These are phyloP conservation scores for Manis crassicaudata DNA, from an alignment of 2,797 vertebrate genomes.

Conservation along the genomic window DNA sequence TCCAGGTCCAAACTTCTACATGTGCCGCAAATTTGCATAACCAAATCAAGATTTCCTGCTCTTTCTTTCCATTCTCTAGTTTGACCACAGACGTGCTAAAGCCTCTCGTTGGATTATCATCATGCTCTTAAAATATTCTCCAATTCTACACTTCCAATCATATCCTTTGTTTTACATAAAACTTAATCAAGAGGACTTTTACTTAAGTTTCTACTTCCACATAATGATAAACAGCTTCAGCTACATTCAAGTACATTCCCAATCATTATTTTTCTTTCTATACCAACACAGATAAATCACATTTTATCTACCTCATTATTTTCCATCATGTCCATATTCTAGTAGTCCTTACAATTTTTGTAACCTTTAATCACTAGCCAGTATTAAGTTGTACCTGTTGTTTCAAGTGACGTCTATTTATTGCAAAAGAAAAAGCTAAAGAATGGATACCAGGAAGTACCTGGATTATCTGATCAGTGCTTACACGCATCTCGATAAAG, in stretches of 20 bases:
- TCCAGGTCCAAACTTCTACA: constrained; percentile 28
- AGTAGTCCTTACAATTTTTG: not conserved
- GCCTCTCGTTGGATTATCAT: not conserved
- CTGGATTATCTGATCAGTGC: not conserved
- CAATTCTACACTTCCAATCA: constrained; percentile 49
- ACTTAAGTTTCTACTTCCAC: constrained; percentile 67
- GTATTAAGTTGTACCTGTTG: not conserved
- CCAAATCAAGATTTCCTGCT: constrained; percentile 31
- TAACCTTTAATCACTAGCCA: not conserved
- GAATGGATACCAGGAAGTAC: not conserved
- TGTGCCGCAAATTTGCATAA: constrained; percentile 42
- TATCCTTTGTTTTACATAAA: constrained; percentile 65
- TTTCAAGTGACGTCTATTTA: not conserved
- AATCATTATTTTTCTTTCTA: constrained; percentile 63
- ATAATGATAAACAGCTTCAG: constrained; percentile 66
- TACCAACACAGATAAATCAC: constrained; percentile 36
- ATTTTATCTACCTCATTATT: constrained; percentile 44
- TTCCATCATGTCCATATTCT: constrained; percentile 36
- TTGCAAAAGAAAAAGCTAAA: not conserved
- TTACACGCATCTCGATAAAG: not conserved
- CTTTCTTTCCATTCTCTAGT: not conserved
- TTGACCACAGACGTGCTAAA: constrained; percentile 24
- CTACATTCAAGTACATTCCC: constrained; percentile 37
- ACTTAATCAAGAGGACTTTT: constrained; percentile 68
- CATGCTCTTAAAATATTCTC: constrained; percentile 50